These are phyloP conservation scores for Cecidostiba fungosa DNA, from an alignment of 2,888 invertebrate genomes.

Conservation along the genomic window DNA sequence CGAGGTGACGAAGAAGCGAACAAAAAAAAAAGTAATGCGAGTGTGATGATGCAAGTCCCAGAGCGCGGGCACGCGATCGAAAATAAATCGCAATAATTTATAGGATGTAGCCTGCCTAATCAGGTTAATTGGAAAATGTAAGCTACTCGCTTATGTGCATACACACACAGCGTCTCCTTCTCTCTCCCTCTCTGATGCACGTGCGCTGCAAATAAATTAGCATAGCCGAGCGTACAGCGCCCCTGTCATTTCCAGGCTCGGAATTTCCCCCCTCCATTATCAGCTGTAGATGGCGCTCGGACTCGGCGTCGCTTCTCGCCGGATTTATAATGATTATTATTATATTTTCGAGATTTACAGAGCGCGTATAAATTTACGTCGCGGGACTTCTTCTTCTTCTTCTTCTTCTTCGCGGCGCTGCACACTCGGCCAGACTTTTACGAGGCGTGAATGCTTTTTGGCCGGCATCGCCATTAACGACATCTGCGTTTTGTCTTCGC, in stretches of 20 bases:
- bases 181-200: background rate
- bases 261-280: constrained; percentile 1
- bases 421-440: constrained; percentile 48
- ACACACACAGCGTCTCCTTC: background rate
- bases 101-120: constrained; percentile 41
- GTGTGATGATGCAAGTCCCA: background rate
- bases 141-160: background rate
- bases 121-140: constrained; percentile 58
- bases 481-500: constrained; percentile 55
- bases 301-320: background rate
- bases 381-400: constrained; percentile 14
- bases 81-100: constrained; percentile 57
- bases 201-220: constrained; percentile 39
- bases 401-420: background rate
- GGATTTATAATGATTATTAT: background rate
- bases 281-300: background rate
- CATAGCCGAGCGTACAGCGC: background rate
- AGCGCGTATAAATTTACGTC: constrained; percentile 28
- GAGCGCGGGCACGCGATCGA: constrained; percentile 4
- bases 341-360: background rate
- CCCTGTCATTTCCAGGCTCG: background rate
- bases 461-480: constrained; percentile 40
- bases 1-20: background rate
- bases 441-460: constrained; percentile 53
- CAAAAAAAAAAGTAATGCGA: background rate